Conservation (phyloP, 2,888 invertebrate genomes). For the Apamea monoglypha region DNA sequence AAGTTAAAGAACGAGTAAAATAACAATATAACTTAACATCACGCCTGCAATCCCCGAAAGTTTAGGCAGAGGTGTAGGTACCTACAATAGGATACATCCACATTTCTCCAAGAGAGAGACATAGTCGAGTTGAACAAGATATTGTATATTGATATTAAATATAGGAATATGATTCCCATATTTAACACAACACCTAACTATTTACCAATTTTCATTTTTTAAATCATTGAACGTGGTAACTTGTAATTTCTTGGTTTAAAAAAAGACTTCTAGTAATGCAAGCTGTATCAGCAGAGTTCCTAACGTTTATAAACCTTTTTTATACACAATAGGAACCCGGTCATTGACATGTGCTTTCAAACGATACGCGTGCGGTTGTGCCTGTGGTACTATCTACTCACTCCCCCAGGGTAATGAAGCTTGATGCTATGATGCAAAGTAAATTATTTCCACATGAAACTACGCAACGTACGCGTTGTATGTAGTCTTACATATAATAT, state of each 20-base stretch:
- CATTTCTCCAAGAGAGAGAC: no score
- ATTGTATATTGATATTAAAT: not conserved
- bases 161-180: not conserved
- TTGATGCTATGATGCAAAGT: slow-evolving; percentile 17
- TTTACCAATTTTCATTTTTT: not conserved
- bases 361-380: not conserved
- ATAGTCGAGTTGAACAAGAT: not conserved
- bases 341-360: slow-evolving; percentile 27
- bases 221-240: not conserved
- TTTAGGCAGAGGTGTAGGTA: no score
- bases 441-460: slow-evolving; percentile 40
- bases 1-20: not conserved
- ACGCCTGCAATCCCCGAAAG: no score
- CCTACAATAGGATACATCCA: no score
- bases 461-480: not conserved
- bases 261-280: not conserved
- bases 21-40: no score
- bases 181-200: not conserved
- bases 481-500: not conserved
- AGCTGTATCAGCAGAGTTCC: not conserved
- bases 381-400: not conserved
- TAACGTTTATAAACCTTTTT: slow-evolving; percentile 3
- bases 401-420: slow-evolving; percentile 26
- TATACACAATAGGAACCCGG: not conserved
- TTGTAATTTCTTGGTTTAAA: not conserved